Percentiles rank a stretch among this genome's conserved stretches.
phyloP scores from a whole-genome alignment of 2,113 vertebrate genomes.

The Malurus alboscapulatus region DNA sequence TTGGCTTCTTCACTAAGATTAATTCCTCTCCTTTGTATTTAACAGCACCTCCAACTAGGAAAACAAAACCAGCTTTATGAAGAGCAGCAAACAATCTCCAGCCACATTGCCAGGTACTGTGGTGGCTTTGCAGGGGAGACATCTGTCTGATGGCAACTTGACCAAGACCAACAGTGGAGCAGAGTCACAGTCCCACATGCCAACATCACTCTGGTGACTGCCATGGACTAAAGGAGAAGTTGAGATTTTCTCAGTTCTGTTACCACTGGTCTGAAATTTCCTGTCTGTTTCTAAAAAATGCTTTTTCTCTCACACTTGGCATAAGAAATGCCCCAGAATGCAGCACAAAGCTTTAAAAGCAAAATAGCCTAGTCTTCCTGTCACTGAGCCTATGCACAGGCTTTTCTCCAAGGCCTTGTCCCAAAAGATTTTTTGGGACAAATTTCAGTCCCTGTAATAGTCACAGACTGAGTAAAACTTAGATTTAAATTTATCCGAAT shows the following conservation, averaged over 20 bases:
- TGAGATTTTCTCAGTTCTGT: not conserved
- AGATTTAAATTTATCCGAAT: not conserved
- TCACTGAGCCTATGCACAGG: not conserved
- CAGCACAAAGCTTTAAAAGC: not conserved
- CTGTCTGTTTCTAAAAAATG: not conserved
- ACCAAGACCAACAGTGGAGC: not conserved
- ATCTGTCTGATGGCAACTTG: not conserved
- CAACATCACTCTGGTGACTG: not conserved
- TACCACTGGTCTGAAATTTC: not conserved
- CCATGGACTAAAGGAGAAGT: not conserved
- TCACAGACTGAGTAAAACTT: not conserved
- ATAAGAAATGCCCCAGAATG: not conserved
- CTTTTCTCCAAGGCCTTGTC: not conserved
- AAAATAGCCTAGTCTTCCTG: not conserved
- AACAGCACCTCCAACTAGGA: not conserved
- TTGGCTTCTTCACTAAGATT: not conserved
- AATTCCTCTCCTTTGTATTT: slow-evolving; percentile 3
- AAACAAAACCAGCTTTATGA: not conserved
- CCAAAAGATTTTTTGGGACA: not conserved
- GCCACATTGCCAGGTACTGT: not conserved
- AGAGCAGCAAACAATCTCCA: not conserved
- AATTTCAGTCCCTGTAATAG: not conserved
- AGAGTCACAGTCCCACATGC: not conserved
- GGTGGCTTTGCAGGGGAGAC: not conserved
- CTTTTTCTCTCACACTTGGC: not conserved